Percentiles rank a stretch among this genome's conserved stretches.
These are phyloP conservation scores for Eubasilissa regina DNA, from an alignment of 1,140 invertebrate species.

Conservation along the genomic window DNA sequence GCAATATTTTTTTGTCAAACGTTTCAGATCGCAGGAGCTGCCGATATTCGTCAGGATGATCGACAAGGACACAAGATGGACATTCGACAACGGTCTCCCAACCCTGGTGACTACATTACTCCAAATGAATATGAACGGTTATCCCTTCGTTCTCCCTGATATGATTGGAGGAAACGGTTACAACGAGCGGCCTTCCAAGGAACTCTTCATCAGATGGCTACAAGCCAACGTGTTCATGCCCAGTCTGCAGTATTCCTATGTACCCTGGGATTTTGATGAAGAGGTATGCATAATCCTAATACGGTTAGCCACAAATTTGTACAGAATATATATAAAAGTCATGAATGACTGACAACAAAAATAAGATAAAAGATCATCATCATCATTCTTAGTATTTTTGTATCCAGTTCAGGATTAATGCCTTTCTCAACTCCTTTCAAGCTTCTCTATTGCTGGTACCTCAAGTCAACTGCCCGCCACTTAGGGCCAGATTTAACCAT, in stretches of 20 bases:
- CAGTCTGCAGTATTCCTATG: slow-evolving; percentile 82
- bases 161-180: slow-evolving; percentile 85
- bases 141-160: slow-evolving; percentile 83
- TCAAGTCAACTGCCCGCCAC: too few relatives aligned
- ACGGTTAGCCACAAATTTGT: too few relatives aligned
- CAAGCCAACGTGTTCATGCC: slow-evolving; percentile 84
- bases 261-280: slow-evolving; percentile 82
- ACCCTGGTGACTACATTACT: slow-evolving; percentile 81
- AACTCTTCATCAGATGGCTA: slow-evolving; percentile 85
- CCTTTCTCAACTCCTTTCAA: too few relatives aligned
- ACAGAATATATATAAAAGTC: too few relatives aligned
- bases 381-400: too few relatives aligned
- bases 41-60: slow-evolving; percentile 84
- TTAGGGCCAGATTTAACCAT: too few relatives aligned
- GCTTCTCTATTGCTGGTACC: too few relatives aligned
- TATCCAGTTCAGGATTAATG: too few relatives aligned
- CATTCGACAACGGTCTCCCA: slow-evolving; percentile 76
- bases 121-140: slow-evolving; percentile 81
- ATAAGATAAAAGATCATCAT: too few relatives aligned
- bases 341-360: too few relatives aligned
- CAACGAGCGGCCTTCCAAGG: slow-evolving; percentile 69
- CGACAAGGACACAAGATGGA: slow-evolving; percentile 83
- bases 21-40: slow-evolving; percentile 73
- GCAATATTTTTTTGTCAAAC: not conserved
- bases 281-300: slow-evolving; percentile 65